Conservation (phyloP, 1,140 invertebrate genomes). For the Papilio glaucus region DNA sequence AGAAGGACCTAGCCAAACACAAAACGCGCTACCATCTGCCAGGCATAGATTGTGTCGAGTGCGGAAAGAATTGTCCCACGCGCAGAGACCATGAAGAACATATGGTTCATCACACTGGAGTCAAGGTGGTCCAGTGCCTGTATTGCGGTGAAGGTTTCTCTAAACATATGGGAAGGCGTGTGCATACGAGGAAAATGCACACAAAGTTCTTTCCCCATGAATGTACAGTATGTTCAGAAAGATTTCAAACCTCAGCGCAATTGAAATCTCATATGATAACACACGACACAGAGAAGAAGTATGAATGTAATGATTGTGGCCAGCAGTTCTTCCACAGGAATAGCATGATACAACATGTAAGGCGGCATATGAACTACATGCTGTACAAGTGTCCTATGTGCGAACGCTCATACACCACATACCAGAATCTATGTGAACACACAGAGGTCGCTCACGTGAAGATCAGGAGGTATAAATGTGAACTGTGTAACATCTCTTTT, state of each 20-base stretch:
- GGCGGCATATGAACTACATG: slow-evolving; percentile 20
- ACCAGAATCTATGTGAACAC: neutral
- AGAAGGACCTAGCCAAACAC: slow-evolving; percentile 25
- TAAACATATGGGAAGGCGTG: neutral
- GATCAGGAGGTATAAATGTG: slow-evolving; percentile 37
- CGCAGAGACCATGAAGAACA: slow-evolving; percentile 26
- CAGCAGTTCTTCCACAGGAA: slow-evolving; percentile 20
- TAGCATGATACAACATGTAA: slow-evolving; percentile 24
- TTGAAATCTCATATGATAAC: slow-evolving; percentile 7
- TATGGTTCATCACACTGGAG: slow-evolving; percentile 37
- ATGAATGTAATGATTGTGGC: slow-evolving; percentile 36
- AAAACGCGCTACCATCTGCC: neutral
- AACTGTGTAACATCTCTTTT: neutral
- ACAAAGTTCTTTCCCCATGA: slow-evolving; percentile 35
- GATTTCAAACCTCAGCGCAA: neutral
- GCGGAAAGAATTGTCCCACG: slow-evolving; percentile 8
- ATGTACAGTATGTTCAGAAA: slow-evolving; percentile 34
- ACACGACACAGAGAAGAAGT: slow-evolving; percentile 31
- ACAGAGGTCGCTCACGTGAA: slow-evolving; percentile 8
- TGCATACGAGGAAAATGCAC: slow-evolving; percentile 35
- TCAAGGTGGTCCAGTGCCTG: slow-evolving; percentile 37
- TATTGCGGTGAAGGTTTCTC: slow-evolving; percentile 38
- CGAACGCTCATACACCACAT: neutral
- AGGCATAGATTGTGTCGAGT: slow-evolving; percentile 15
- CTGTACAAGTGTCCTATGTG: slow-evolving; percentile 34